A percentile compares a stretch with the other conserved stretches of the same genome.
Conservation (phyloP, 2,888 invertebrate species). For the Neoaliturus tenellus region DNA sequence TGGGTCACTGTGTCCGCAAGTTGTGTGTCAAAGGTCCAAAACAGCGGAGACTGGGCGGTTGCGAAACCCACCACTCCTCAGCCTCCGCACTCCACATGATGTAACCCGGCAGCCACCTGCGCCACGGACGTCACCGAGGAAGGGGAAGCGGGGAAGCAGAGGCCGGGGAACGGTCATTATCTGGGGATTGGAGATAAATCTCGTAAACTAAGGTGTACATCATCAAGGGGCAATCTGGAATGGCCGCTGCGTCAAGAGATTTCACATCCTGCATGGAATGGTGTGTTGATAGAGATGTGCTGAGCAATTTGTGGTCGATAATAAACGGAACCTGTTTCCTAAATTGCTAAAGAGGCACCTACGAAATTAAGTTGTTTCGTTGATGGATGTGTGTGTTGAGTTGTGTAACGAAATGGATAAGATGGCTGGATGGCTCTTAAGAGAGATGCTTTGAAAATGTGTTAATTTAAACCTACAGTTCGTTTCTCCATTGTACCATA, state of each 20-base stretch:
- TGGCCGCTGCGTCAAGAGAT: background rate
- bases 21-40: conserved; percentile 20
- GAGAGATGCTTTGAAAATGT: background rate
- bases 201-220: background rate
- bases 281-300: background rate
- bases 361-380: background rate
- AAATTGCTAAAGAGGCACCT: background rate
- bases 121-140: too few relatives aligned
- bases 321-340: background rate
- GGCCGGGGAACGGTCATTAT: background rate
- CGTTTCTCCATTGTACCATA: too few relatives aligned
- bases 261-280: background rate
- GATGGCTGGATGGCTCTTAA: too few relatives aligned
- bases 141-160: too few relatives aligned
- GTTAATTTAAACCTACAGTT: too few relatives aligned
- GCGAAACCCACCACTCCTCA: conserved; percentile 15
- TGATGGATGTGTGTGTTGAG: background rate
- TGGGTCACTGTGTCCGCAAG: background rate
- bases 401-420: background rate
- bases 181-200: background rate
- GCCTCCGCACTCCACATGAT: background rate
- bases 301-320: background rate
- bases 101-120: background rate
- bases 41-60: background rate
- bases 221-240: background rate